These are phyloP conservation scores for Syrista parreyssii DNA, from an alignment of 2,888 invertebrate genomes.

Conservation along the genomic window DNA sequence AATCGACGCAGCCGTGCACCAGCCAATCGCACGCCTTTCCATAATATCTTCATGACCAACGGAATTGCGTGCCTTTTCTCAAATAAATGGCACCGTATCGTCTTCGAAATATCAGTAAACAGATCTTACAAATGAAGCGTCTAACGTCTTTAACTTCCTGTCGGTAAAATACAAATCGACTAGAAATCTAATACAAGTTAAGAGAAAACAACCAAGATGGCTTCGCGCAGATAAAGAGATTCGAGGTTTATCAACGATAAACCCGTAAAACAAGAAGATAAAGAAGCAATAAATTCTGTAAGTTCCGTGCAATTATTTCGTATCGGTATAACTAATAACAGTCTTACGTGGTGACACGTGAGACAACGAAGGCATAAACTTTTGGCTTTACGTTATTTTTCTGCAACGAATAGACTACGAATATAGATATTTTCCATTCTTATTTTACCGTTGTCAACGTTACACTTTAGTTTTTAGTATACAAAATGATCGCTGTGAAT, in stretches of 20 bases:
- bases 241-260: background rate
- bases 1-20: background rate
- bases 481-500: background rate
- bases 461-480: background rate
- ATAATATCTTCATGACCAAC: background rate
- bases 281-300: background rate
- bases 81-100: background rate
- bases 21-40: conserved; percentile 2
- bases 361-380: background rate
- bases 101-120: background rate
- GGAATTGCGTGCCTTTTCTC: conserved; percentile 2
- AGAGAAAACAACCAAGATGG: background rate
- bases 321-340: background rate
- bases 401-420: conserved; percentile 32
- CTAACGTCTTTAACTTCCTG: background rate
- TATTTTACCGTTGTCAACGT: background rate
- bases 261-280: background rate
- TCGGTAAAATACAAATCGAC: background rate
- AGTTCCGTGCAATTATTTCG: background rate
- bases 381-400: conserved; percentile 37
- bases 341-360: background rate
- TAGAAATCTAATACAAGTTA: background rate
- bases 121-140: background rate
- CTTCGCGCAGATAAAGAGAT: background rate
- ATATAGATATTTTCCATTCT: background rate